A percentile compares a stretch with the other conserved stretches of the same genome.
Conservation (phyloP, 37 sponge, comb jelly and placozoan species). For the Bolinopsis microptera region DNA sequence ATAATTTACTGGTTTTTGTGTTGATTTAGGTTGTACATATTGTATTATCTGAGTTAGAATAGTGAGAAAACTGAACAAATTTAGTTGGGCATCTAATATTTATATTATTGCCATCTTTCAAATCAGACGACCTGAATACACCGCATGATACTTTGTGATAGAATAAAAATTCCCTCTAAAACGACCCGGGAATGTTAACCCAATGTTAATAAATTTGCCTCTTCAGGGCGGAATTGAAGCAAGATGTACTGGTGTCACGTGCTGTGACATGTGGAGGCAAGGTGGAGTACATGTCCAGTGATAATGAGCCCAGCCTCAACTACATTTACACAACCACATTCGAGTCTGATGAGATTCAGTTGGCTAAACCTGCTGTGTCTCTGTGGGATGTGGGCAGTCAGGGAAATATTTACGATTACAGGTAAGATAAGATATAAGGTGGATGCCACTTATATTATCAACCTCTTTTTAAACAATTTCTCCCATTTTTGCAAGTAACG, state of each 20-base stretch:
- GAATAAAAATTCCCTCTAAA: no score
- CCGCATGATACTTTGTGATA: no score
- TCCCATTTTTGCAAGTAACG: background rate
- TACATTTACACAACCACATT: conserved; percentile 31
- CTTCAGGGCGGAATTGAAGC: conserved; percentile 31
- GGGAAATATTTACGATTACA: background rate
- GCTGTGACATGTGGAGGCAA: conserved; percentile 21
- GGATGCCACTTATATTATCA: background rate
- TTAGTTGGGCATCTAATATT: no score
- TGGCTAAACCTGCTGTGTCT: background rate
- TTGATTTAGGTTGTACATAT: no score
- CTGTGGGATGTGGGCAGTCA: background rate
- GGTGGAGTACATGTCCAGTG: conserved; percentile 53
- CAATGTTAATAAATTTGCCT: no score
- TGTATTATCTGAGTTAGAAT: no score
- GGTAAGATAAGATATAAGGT: background rate
- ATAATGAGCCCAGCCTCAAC: conserved; percentile 52
- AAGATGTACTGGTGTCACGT: background rate
- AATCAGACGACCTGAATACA: no score
- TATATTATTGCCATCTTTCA: no score
- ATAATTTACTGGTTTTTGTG: no score
- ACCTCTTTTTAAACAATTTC: background rate
- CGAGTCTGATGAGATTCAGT: background rate
- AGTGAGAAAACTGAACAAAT: no score
- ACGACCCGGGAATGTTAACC: no score